A percentile compares a stretch with the other conserved stretches of the same genome.
Evolutionary conservation across 2,113 vertebrate genomes (phyloP).

Genomic region (Benitochromis conjunctus): DNA sequence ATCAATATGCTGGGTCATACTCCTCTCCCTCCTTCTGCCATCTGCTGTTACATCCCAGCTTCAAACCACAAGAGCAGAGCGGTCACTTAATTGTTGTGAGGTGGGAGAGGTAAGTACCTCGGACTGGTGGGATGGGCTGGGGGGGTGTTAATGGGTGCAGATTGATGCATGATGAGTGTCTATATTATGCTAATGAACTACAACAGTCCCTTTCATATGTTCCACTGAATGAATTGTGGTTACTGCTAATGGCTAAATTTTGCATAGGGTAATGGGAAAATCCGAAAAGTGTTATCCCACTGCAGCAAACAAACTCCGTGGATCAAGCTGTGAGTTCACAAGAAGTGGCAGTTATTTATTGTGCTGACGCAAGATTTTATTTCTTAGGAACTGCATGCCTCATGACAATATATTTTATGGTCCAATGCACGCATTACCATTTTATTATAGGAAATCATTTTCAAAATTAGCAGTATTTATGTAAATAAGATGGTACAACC

Average conservation of each 20-base stretch:
- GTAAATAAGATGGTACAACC: not conserved
- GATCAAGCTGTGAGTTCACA: constrained; percentile 8
- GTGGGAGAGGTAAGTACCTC: not conserved
- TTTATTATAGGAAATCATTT: constrained; percentile 7
- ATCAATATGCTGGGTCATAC: constrained; percentile 53
- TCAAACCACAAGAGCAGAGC: constrained; percentile 21
- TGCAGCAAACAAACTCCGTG: not conserved
- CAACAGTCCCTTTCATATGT: constrained; percentile 59
- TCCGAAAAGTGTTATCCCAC: not conserved
- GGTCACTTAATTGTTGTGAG: not conserved
- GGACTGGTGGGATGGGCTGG: not conserved
- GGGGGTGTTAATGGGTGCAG: constrained; percentile 37
- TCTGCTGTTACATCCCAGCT: constrained; percentile 36
- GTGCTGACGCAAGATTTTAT: constrained; percentile 21
- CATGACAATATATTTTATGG: not conserved
- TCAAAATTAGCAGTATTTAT: not conserved
- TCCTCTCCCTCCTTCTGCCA: constrained; percentile 17
- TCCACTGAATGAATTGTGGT: constrained; percentile 49
- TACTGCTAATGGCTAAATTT: constrained; percentile 48
- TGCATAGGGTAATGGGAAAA: constrained; percentile 39
- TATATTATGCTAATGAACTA: constrained; percentile 64
- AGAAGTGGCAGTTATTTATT: not conserved
- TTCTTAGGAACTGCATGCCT: not conserved
- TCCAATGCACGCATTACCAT: not conserved
- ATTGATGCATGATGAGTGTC: constrained; percentile 54